phyloP scores from a whole-genome alignment of 2,797 vertebrate genomes.

The Mionectes olivaceus region DNA sequence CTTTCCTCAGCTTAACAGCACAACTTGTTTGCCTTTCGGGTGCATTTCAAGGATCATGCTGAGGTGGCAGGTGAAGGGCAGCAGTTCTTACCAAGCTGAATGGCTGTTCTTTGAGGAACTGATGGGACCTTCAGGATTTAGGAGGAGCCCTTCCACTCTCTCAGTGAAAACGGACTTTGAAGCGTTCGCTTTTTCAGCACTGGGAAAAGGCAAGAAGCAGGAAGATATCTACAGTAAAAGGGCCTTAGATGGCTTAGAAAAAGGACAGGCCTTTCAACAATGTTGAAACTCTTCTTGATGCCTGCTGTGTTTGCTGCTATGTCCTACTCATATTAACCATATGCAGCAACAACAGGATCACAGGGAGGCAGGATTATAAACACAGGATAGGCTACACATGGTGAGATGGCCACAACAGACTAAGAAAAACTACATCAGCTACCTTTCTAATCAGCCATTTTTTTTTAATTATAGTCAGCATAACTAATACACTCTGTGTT shows the following conservation, averaged over 20 bases:
- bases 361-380: not conserved
- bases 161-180: not conserved
- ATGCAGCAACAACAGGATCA: not conserved
- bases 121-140: not conserved
- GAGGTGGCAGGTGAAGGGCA: not conserved
- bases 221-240: not conserved
- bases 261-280: not conserved
- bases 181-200: not conserved
- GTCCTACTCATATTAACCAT: not conserved
- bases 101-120: not conserved
- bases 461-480: not conserved
- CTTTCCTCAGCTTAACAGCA: not conserved
- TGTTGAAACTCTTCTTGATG: not conserved
- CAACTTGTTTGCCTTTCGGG: not conserved
- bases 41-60: not conserved
- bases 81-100: not conserved
- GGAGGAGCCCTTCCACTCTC: not conserved
- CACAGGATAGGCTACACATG: rapidly evolving
- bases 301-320: not conserved
- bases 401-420: not conserved
- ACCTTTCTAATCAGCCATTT: not conserved
- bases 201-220: not conserved
- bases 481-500: not conserved
- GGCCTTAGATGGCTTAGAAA: not conserved
- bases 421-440: not conserved